A percentile compares a stretch with the other conserved stretches of the same genome.
Evolutionary conservation across 1,140 invertebrate species (phyloP).

Genomic region (Papilio glaucus): DNA sequence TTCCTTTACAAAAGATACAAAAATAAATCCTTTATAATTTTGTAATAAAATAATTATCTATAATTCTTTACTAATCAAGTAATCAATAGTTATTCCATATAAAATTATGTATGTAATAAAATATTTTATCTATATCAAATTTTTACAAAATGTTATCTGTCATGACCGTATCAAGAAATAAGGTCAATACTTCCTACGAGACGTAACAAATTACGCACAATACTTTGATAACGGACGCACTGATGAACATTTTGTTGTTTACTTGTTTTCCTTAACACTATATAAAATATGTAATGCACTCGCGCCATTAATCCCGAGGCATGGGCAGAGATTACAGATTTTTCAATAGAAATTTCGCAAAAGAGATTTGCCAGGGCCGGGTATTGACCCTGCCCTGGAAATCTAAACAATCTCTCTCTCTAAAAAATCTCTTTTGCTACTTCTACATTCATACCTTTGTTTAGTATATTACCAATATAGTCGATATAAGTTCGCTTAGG

Average conservation of each 20-base stretch:
- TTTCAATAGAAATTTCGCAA: no score
- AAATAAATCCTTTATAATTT: background rate
- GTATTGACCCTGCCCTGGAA: no score
- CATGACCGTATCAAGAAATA: conserved; percentile 24
- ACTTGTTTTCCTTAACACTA: conserved; percentile 3
- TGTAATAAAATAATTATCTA: background rate
- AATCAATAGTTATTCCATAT: background rate
- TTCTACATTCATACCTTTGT: no score
- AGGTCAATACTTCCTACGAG: conserved; percentile 25
- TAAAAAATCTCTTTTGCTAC: background rate
- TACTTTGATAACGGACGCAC: background rate
- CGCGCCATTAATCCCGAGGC: no score
- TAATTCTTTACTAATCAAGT: background rate
- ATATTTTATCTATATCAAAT: conserved; percentile 17
- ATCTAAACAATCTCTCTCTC: no score
- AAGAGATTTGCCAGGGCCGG: no score
- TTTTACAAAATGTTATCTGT: conserved; percentile 14
- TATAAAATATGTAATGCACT: background rate
- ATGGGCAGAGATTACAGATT: no score
- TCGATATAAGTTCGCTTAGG: no score
- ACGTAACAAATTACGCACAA: conserved; percentile 26
- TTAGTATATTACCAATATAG: no score
- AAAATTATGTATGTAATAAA: conserved; percentile 1
- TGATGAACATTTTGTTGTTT: background rate
- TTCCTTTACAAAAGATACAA: conserved; percentile 7